These are phyloP conservation scores for Paedocypris sp. DNA, from an alignment of 2,113 vertebrate species.

Conservation along the genomic window DNA sequence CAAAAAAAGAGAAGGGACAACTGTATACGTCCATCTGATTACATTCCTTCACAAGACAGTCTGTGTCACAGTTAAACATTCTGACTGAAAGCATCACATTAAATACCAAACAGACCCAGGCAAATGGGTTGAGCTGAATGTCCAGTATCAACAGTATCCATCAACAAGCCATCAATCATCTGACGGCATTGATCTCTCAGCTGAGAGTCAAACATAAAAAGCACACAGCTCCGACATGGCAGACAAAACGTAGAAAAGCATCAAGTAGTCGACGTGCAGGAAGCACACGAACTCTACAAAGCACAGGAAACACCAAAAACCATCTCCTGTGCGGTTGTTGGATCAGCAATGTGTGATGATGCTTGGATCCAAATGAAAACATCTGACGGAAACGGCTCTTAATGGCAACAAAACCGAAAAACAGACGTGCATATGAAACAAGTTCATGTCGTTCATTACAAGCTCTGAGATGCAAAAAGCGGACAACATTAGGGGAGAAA, in stretches of 20 bases:
- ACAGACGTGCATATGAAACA: too few relatives aligned
- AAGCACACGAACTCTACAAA: neutral
- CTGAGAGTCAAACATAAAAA: conserved; percentile 11
- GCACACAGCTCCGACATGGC: neutral
- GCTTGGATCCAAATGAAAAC: too few relatives aligned
- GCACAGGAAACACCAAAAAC: conserved; percentile 1
- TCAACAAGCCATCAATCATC: conserved; percentile 7
- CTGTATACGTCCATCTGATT: neutral
- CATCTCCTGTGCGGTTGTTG: neutral
- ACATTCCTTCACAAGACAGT: conserved; percentile 3
- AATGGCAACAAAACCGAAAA: too few relatives aligned
- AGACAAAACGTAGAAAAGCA: neutral
- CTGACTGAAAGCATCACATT: neutral
- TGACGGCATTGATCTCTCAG: conserved; percentile 12
- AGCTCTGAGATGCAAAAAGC: neutral
- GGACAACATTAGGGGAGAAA: neutral
- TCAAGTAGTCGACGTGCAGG: conserved; percentile 1
- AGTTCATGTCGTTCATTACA: too few relatives aligned
- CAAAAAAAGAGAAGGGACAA: neutral
- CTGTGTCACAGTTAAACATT: neutral
- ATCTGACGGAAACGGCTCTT: too few relatives aligned
- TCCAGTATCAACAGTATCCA: neutral
- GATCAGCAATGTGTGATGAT: neutral
- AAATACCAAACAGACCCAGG: conserved; percentile 8
- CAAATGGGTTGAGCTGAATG: neutral